Conservation (phyloP, 2,797 vertebrate genomes). For the Microctenopoma lineatum region DNA sequence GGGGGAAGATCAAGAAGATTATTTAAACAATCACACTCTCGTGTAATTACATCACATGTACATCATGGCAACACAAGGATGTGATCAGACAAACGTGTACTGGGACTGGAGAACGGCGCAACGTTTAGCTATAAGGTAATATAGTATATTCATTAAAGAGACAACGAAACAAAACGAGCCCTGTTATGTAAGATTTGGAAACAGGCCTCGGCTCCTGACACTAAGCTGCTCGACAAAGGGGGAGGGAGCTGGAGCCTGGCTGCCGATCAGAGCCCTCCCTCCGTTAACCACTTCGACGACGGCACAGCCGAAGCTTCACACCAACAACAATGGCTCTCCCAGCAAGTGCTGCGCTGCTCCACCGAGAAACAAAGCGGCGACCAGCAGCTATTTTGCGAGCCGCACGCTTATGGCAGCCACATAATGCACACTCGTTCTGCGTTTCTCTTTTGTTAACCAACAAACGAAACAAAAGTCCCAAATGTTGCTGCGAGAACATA, state of each 20-base stretch:
- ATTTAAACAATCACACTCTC: conserved; percentile 19
- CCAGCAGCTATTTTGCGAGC: conserved; percentile 8
- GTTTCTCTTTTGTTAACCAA: neutral
- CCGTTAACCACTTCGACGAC: conserved; percentile 74
- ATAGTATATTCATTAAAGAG: neutral
- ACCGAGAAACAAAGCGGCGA: conserved; percentile 30
- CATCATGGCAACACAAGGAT: conserved; percentile 8
- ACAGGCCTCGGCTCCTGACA: conserved; percentile 28
- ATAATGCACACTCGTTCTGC: conserved; percentile 22
- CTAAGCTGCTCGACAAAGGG: conserved; percentile 21
- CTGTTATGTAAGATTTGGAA: conserved; percentile 50
- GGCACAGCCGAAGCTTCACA: conserved; percentile 13
- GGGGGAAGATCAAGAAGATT: conserved; percentile 32
- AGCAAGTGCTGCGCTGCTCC: conserved; percentile 3
- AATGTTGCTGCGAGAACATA: conserved; percentile 44
- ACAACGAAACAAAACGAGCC: conserved; percentile 23
- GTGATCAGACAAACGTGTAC: neutral
- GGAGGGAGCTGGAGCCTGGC: conserved; percentile 30
- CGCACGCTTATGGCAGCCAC: neutral
- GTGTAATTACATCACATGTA: conserved; percentile 28
- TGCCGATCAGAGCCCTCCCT: conserved; percentile 61
- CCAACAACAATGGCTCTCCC: conserved; percentile 56
- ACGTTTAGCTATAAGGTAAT: neutral
- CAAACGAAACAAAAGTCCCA: conserved; percentile 4
- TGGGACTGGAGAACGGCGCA: neutral